phyloP scores from a whole-genome alignment of 2,888 invertebrate genomes.

The Synergus itoensis region DNA sequence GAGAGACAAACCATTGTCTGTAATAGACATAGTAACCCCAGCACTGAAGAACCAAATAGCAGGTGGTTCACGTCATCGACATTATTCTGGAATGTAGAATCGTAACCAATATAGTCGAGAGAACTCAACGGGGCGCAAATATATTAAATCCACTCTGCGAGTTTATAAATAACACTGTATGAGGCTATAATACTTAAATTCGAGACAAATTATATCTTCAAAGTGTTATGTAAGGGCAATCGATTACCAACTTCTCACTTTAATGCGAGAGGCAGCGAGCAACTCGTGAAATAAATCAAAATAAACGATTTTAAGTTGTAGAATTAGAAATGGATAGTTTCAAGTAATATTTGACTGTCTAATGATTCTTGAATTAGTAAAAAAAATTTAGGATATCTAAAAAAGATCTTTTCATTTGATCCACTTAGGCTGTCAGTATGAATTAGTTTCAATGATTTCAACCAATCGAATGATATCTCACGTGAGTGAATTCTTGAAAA shows the following conservation, averaged over 20 bases:
- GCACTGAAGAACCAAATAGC: slow-evolving; percentile 45
- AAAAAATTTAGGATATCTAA: not conserved
- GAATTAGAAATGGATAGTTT: not conserved
- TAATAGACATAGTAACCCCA: slow-evolving; percentile 53
- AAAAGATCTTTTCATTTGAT: slow-evolving; percentile 13
- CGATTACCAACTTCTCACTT: slow-evolving; percentile 53
- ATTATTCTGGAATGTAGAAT: slow-evolving; percentile 48
- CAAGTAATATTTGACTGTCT: not conserved
- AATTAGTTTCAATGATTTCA: slow-evolving; percentile 43
- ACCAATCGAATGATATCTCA: slow-evolving; percentile 53
- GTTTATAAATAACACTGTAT: slow-evolving; percentile 46
- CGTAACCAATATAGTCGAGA: slow-evolving; percentile 54
- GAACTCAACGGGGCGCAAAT: slow-evolving; percentile 51
- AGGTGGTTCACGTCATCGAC: slow-evolving; percentile 56
- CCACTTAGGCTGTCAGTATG: slow-evolving; percentile 5
- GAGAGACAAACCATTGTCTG: slow-evolving; percentile 47
- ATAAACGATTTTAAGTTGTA: no score
- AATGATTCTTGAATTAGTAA: not conserved
- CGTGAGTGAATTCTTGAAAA: slow-evolving; percentile 49
- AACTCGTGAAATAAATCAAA: not conserved
- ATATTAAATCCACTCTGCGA: slow-evolving; percentile 51
- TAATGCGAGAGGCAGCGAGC: not conserved
- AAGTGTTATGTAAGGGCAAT: slow-evolving; percentile 48
- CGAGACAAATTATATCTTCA: slow-evolving; percentile 47
- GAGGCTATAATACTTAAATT: slow-evolving; percentile 31